These are phyloP conservation scores for Pyrrhosoma nymphula DNA, from an alignment of 2,888 invertebrate species.

Conservation along the genomic window DNA sequence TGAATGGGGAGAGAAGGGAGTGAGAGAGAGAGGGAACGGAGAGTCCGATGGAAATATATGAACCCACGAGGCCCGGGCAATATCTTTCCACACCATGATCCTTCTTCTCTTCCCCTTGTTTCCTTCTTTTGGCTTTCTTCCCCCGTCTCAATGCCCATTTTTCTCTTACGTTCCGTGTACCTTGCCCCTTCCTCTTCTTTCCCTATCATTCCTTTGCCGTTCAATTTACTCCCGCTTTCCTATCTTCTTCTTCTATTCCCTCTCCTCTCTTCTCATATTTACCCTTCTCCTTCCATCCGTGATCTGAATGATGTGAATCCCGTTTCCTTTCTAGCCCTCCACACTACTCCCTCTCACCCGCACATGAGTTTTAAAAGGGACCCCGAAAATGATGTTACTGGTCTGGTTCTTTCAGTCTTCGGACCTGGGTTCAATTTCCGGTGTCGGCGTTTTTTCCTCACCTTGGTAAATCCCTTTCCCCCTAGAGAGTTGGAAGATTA, in stretches of 20 bases:
- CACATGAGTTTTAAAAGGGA: background rate
- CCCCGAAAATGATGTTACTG: background rate
- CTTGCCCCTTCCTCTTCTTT: background rate
- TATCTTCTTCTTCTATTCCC: background rate
- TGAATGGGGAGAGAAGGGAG: background rate
- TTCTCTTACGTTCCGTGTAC: background rate
- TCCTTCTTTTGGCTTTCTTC: background rate
- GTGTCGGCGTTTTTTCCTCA: background rate
- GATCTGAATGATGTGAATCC: background rate
- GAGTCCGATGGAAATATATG: background rate
- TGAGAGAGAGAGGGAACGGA: background rate
- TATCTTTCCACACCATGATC: constrained; percentile 14
- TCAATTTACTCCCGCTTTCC: background rate
- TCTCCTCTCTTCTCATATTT: background rate
- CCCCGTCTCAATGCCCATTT: background rate
- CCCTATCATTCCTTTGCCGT: background rate
- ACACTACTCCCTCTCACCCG: background rate
- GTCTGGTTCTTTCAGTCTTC: background rate
- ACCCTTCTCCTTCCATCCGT: background rate
- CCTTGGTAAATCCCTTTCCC: background rate
- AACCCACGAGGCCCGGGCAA: background rate
- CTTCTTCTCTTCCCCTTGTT: background rate
- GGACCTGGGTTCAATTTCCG: constrained; percentile 10
- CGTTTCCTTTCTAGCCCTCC: background rate
- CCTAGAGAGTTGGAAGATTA: background rate